These are phyloP conservation scores for Ptilodon capucinus DNA, from an alignment of 2,888 invertebrate genomes.

Conservation along the genomic window DNA sequence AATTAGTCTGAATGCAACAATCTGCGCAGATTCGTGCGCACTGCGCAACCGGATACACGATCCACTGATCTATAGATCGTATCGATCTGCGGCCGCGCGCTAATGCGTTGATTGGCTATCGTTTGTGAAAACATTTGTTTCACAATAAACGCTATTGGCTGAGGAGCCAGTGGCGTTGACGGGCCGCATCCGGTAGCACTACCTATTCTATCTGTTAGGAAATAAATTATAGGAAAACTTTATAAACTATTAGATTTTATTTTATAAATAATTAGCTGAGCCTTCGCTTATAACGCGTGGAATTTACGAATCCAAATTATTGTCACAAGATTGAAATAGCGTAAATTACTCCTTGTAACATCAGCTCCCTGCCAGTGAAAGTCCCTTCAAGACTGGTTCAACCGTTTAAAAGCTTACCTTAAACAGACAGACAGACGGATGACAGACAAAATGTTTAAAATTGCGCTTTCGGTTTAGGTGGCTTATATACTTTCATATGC, in stretches of 20 bases:
- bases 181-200: conserved; percentile 18
- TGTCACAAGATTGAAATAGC: no score
- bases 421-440: no score
- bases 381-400: no score
- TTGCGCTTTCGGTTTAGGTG: no score
- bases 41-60: conserved; percentile 48
- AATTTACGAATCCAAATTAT: no score
- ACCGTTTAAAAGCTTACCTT: no score
- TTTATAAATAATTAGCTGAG: no score
- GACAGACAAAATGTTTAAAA: no score
- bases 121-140: conserved; percentile 38
- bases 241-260: background rate
- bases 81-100: conserved; percentile 29
- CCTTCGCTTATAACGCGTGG: no score
- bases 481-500: no score
- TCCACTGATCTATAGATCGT: conserved; percentile 21
- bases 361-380: no score
- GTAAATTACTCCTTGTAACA: no score
- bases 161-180: conserved; percentile 16
- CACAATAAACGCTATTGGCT: conserved; percentile 27
- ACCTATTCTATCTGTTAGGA: conserved; percentile 1
- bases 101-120: conserved; percentile 40
- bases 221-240: background rate
- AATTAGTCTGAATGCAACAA: conserved; percentile 16
- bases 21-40: conserved; percentile 9